These are phyloP conservation scores for Drosophila auraria DNA, from an alignment of 1,140 invertebrate species.

Conservation along the genomic window DNA sequence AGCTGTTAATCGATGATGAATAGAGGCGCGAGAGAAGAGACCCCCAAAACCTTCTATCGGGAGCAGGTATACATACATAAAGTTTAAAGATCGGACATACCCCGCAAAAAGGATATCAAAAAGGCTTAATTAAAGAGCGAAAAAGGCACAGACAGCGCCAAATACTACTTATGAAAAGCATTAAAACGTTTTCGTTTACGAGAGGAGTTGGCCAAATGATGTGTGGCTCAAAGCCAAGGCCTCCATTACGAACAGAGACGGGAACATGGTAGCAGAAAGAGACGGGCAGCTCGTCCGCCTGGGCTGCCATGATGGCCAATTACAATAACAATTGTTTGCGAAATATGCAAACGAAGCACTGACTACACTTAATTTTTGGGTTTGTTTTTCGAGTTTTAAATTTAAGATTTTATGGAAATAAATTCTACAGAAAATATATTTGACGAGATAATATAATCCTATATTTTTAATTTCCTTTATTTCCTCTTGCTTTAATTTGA, in stretches of 20 bases:
- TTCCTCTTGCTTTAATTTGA: not conserved
- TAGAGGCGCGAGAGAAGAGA: not conserved
- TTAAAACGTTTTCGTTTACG: conserved; percentile 83
- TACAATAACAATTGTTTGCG: conserved; percentile 71
- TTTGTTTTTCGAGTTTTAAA: no score
- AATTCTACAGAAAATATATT: no score
- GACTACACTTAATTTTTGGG: no score
- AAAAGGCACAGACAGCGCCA: conserved; percentile 26
- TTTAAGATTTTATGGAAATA: no score
- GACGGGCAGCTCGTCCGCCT: not conserved
- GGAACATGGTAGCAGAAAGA: not conserved
- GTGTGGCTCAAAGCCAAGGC: conserved; percentile 44
- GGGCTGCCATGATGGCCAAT: conserved; percentile 76
- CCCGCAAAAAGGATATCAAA: conserved; percentile 7
- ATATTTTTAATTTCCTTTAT: no score
- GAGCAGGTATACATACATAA: no score
- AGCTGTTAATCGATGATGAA: conserved; percentile 66
- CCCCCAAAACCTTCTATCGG: no score
- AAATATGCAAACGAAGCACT: conserved; percentile 70
- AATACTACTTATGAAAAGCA: conserved; percentile 68
- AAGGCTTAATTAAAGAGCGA: conserved; percentile 21
- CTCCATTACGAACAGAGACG: conserved; percentile 41
- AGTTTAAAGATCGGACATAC: not conserved
- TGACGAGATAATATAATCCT: no score
- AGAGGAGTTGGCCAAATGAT: conserved; percentile 75